Conservation (phyloP, 30 jellyfish, hydroid and myxozoan species). For the Hydractinia echinata region DNA sequence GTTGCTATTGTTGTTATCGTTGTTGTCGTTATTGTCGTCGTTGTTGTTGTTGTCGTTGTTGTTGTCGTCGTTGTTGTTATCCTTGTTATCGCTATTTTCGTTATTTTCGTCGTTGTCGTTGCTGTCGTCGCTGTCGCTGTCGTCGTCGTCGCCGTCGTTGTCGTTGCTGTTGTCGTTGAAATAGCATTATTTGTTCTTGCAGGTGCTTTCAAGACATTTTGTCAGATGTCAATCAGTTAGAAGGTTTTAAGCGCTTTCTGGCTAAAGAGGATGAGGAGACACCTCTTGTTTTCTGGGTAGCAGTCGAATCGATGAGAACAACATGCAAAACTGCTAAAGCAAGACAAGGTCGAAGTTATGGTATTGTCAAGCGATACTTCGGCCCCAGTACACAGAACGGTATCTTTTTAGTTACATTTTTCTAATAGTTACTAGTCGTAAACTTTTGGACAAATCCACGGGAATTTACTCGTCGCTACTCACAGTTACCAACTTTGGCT, state of each 20-base stretch:
- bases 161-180: too few species aligned
- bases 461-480: too few species aligned
- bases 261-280: slow-evolving; percentile 52
- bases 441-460: not conserved
- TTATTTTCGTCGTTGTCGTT: too few species aligned
- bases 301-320: slow-evolving; percentile 85
- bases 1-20: too few species aligned
- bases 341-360: slow-evolving; percentile 74
- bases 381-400: slow-evolving; percentile 82
- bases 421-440: not conserved
- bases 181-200: not conserved
- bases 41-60: not conserved
- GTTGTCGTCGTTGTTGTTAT: not conserved
- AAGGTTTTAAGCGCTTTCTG: slow-evolving; percentile 69
- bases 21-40: too few species aligned
- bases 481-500: too few species aligned
- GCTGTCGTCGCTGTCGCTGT: not conserved
- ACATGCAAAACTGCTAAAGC: slow-evolving; percentile 68
- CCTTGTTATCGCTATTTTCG: too few species aligned
- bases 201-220: slow-evolving; percentile 82
- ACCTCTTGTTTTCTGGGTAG: slow-evolving; percentile 79
- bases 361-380: slow-evolving; percentile 70
- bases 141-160: too few species aligned
- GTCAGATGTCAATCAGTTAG: slow-evolving; percentile 60
- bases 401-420: not conserved